Evolutionary conservation across 1,140 invertebrate genomes (phyloP).

Genomic region (Eupeodes corollae): DNA sequence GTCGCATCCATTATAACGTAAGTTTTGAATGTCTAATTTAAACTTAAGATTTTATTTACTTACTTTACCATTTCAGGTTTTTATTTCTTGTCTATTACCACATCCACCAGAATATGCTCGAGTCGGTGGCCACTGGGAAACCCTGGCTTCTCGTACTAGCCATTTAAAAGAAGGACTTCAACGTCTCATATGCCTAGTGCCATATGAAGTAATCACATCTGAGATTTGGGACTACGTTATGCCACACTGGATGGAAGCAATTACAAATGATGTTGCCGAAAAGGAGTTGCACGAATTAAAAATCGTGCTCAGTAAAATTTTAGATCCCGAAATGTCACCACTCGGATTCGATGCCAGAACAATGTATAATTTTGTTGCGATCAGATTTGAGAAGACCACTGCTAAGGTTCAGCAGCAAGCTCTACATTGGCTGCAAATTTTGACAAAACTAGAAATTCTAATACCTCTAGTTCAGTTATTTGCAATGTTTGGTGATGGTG

Average conservation of each 20-base stretch:
- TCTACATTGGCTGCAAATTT: constrained; percentile 87
- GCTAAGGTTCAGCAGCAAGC: constrained; percentile 87
- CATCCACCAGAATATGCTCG: constrained; percentile 53
- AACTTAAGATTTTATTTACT: background rate
- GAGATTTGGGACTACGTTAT: constrained; percentile 97
- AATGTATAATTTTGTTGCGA: constrained; percentile 89
- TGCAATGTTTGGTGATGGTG: constrained; percentile 77
- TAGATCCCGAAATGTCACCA: constrained; percentile 92
- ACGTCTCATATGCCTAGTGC: constrained; percentile 87
- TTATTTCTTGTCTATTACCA: constrained; percentile 71
- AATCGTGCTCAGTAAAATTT: constrained; percentile 87
- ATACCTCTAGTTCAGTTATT: constrained; percentile 78
- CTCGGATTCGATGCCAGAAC: constrained; percentile 85
- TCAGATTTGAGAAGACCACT: constrained; percentile 72
- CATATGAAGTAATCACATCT: constrained; percentile 92
- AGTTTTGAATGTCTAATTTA: background rate
- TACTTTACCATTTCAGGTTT: constrained; percentile 30
- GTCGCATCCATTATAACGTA: constrained; percentile 75
- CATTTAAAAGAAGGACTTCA: constrained; percentile 90
- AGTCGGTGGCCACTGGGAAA: constrained; percentile 92
- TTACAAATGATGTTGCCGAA: constrained; percentile 87
- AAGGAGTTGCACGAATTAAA: constrained; percentile 86
- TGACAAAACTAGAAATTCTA: constrained; percentile 79
- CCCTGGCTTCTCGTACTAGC: constrained; percentile 75
- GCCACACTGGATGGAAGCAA: constrained; percentile 97